These are phyloP conservation scores for Ara ararauna DNA, from an alignment of 2,797 vertebrate species.

Conservation along the genomic window DNA sequence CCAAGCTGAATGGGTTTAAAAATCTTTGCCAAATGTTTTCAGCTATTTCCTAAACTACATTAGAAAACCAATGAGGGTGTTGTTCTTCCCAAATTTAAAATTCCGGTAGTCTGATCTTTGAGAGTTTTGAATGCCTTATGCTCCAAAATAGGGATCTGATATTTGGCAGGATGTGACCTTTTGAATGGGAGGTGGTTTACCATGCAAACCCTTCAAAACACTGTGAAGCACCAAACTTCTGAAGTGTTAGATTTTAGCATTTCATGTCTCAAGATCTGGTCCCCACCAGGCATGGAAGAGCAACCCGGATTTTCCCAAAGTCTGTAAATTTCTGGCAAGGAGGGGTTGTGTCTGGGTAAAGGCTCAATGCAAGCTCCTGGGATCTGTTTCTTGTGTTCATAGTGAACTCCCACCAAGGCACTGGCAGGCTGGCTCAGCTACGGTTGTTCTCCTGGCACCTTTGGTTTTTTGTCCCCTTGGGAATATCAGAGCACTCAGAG, in stretches of 20 bases:
- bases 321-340: not conserved
- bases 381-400: not conserved
- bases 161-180: not conserved
- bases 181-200: not conserved
- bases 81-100: not conserved
- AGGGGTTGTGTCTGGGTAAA: not conserved
- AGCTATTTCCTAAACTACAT: not conserved
- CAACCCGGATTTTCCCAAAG: not conserved
- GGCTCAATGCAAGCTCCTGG: fast-evolving
- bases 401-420: not conserved
- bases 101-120: not conserved
- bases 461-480: not conserved
- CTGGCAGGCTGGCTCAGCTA: not conserved
- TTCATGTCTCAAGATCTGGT: not conserved
- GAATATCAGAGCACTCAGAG: not conserved
- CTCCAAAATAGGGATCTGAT: not conserved
- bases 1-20: not conserved
- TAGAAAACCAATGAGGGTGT: not conserved
- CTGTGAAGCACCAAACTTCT: not conserved
- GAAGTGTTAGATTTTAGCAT: not conserved
- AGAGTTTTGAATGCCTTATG: not conserved
- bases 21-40: not conserved
- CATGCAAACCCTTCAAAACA: not conserved
- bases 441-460: fast-evolving
- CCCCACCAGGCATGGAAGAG: not conserved